phyloP scores from a whole-genome alignment of 2,888 invertebrate species.

The Helicoverpa assulta region DNA sequence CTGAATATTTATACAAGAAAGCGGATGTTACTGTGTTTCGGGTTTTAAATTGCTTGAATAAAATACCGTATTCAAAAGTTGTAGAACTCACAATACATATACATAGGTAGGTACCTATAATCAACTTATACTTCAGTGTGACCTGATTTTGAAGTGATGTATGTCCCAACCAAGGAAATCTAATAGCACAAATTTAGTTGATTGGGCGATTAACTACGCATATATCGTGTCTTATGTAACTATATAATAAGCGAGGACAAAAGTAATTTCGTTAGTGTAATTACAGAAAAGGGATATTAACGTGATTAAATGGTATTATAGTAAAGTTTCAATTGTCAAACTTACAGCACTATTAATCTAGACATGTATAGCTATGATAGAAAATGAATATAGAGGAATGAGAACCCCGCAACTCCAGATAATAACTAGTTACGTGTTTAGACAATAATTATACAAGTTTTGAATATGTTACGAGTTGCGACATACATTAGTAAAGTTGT shows the following conservation, averaged over 20 bases:
- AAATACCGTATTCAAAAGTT: neutral
- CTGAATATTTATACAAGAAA: constrained; percentile 59
- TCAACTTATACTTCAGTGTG: constrained; percentile 25
- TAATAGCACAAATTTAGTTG: constrained; percentile 51
- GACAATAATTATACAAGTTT: constrained; percentile 55
- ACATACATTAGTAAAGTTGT: constrained; percentile 71
- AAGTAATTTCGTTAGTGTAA: constrained; percentile 36
- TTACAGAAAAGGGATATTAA: constrained; percentile 17
- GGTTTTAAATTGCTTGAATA: constrained; percentile 30
- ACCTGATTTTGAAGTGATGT: constrained; percentile 32
- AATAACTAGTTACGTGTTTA: constrained; percentile 49
- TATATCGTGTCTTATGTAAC: constrained; percentile 33
- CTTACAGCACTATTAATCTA: neutral
- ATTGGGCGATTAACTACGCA: constrained; percentile 49
- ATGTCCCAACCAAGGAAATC: constrained; percentile 25
- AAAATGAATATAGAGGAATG: constrained; percentile 18
- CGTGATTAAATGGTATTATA: neutral
- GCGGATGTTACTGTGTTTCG: constrained; percentile 34
- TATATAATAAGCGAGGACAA: constrained; percentile 26
- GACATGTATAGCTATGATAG: neutral
- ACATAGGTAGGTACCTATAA: neutral
- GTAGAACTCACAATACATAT: neutral
- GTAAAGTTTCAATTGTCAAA: neutral
- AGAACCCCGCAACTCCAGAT: constrained; percentile 20
- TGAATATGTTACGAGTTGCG: constrained; percentile 54